A percentile compares a stretch with the other conserved stretches of the same genome.
These are phyloP conservation scores for Balaeniceps rex DNA, from an alignment of 2,113 vertebrate species.

Conservation along the genomic window DNA sequence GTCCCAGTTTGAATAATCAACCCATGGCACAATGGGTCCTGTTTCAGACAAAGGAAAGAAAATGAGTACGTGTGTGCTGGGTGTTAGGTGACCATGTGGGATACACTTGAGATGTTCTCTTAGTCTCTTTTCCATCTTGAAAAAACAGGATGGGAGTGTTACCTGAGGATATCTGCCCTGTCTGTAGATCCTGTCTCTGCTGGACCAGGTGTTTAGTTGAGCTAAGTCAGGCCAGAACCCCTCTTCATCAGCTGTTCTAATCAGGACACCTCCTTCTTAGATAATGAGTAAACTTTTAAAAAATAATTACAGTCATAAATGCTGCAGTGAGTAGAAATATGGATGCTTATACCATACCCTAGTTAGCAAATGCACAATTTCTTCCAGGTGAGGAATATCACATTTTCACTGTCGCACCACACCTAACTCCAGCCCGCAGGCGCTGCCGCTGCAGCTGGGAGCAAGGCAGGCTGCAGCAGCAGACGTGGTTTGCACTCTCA, in stretches of 20 bases:
- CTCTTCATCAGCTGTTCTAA: neutral
- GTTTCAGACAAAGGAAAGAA: neutral
- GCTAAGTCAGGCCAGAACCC: neutral
- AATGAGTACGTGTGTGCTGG: accelerated
- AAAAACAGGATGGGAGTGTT: neutral
- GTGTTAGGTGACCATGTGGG: neutral
- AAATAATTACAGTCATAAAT: neutral
- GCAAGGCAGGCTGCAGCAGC: neutral
- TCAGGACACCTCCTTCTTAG: neutral
- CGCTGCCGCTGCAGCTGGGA: neutral
- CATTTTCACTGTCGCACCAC: neutral
- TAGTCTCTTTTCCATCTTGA: neutral
- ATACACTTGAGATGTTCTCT: neutral
- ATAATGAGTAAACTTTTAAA: neutral
- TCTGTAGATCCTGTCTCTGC: neutral
- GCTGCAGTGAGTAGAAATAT: neutral
- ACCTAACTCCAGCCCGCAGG: accelerated
- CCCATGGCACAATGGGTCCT: neutral
- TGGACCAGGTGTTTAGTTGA: neutral
- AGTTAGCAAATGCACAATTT: neutral
- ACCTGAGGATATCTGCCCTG: neutral
- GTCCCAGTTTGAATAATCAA: neutral
- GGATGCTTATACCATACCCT: neutral
- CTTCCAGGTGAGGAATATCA: neutral
- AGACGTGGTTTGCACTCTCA: neutral